Evolutionary conservation across 1,140 invertebrate species (phyloP), one percentile per base, ranked within the genome.

Genomic region (Calosoma granatense): DNA sequence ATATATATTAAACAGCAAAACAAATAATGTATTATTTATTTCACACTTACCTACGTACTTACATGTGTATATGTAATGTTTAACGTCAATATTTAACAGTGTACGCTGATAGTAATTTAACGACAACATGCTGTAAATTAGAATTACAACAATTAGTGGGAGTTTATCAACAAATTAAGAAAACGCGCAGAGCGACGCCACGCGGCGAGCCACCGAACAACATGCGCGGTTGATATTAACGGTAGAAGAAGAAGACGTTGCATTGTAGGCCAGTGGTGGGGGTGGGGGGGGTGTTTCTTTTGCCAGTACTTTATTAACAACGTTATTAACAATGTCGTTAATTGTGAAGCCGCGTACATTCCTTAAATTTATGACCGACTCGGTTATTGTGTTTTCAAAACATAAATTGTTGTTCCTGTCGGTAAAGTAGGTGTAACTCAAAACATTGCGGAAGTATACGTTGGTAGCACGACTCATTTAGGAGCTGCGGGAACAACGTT

Each of bases 81-180:
- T 17, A 47, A 47, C 17, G 9, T 11, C 9, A 47, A 47, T 47
- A 11, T 47, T 47, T 47, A 47, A 47, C 41, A 47, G 41, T 47
- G 41, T 47, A 47, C 41, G 4, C 4, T 9, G 41, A 6, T 47
- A 47, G 15, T 47, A 47, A 47, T 47, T 47, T 47, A 47, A 17
- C 41, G 6, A 17, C 3, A 17, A 52, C 23, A 51, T 41, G 23
- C 20, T 36, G 41, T 59, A 59, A 59, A 59, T 59, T 59, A 59
- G 55, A 60, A 56, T 56, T 56, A 56, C 30, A 60, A 60, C 59
- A 60, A 60, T 60, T 60, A 60, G 54, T 56, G 51, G 43, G 54
- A 51, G 54, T 59, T 56, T 55, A 55, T 51, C 14, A 55, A 59
- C 22, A 56, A 59, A 59, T 59, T 59, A 59, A 59, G 58, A 56